Conservation (phyloP, 2,113 vertebrate genomes). For the Arizona elegans region DNA sequence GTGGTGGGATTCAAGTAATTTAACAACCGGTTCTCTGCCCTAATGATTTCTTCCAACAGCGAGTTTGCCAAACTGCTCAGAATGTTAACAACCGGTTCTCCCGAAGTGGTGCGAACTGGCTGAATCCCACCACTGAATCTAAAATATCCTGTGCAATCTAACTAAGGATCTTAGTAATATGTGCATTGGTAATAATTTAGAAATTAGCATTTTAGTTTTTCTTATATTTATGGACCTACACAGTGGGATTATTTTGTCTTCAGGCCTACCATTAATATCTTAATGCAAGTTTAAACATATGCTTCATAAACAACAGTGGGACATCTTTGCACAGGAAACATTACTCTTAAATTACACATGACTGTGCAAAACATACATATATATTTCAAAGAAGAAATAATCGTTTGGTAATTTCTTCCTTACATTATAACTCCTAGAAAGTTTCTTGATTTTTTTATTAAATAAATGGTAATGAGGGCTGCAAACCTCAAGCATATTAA, state of each 20-base stretch:
- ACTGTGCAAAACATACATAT: background rate
- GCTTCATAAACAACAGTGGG: background rate
- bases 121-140: background rate
- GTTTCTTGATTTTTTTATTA: background rate
- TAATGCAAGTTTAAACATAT: background rate
- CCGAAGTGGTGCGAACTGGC: too few species aligned
- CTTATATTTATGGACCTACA: background rate
- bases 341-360: background rate
- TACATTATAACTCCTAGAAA: background rate
- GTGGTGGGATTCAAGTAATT: too few species aligned
- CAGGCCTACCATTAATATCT: background rate
- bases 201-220: background rate
- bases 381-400: background rate
- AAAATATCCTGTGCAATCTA: background rate
- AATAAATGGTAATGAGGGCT: background rate
- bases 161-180: background rate
- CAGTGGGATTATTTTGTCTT: background rate
- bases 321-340: background rate
- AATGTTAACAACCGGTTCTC: too few species aligned
- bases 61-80: too few species aligned
- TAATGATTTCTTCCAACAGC: too few species aligned
- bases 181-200: background rate
- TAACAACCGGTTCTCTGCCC: too few species aligned
- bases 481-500: background rate
- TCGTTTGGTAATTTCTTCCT: background rate